Percentiles rank a stretch among this genome's conserved stretches.
Evolutionary conservation across 1,140 invertebrate genomes (phyloP).

Genomic region (Colletes latitarsis): DNA sequence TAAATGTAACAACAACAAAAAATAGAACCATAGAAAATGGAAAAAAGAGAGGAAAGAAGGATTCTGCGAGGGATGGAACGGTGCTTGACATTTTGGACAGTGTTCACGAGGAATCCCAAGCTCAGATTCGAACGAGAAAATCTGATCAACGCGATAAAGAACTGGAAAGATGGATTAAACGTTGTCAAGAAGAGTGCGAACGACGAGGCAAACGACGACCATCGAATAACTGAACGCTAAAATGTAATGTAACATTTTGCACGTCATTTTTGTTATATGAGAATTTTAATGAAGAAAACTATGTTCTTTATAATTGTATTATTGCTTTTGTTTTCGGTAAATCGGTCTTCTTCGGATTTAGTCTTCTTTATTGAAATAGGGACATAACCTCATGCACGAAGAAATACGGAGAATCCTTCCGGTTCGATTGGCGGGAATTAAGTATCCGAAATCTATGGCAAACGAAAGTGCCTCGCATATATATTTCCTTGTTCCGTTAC

Average conservation of each 20-base stretch:
- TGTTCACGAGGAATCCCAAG: not conserved
- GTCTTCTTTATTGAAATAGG: not conserved
- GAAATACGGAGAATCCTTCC: constrained; percentile 34
- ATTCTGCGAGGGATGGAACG: not conserved
- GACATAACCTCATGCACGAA: not conserved
- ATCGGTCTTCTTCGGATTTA: not conserved
- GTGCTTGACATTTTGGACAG: not conserved
- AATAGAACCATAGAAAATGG: not conserved
- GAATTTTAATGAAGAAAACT: not conserved
- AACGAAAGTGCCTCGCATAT: constrained; percentile 52
- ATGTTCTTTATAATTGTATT: too few species aligned
- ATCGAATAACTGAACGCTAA: not conserved
- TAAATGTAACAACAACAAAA: not conserved
- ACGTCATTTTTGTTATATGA: not conserved
- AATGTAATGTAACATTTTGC: constrained; percentile 3
- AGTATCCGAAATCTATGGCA: constrained; percentile 52
- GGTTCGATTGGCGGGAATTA: constrained; percentile 41
- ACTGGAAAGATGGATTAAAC: constrained; percentile 61
- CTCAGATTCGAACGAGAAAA: not conserved
- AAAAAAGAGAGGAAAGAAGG: not conserved
- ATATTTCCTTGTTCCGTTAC: constrained; percentile 42
- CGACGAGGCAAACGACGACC: constrained; percentile 11
- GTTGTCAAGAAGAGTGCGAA: constrained; percentile 52
- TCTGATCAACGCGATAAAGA: constrained; percentile 34
- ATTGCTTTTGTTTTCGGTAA: not conserved